phyloP scores from a whole-genome alignment of 2,113 vertebrate species.

The Coptodon rendalli region DNA sequence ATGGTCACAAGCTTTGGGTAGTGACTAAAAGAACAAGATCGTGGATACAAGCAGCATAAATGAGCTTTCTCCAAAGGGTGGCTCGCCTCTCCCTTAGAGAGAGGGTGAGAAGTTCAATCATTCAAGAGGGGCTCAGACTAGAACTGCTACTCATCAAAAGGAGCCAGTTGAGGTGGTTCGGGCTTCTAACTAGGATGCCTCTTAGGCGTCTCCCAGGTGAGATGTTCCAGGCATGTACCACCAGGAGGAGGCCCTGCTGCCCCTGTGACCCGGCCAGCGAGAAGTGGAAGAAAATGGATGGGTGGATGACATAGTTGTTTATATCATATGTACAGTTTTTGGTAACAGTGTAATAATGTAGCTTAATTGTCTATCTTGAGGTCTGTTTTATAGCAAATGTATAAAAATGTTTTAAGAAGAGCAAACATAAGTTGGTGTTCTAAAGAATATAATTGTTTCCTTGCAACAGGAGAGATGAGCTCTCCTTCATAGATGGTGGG shows the following conservation, averaged over 20 bases:
- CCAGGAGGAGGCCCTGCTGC: neutral
- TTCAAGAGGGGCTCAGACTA: neutral
- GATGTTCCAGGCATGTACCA: neutral
- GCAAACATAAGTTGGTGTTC: neutral
- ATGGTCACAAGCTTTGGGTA: neutral
- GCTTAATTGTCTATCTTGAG: neutral
- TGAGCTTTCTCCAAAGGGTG: neutral
- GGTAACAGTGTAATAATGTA: neutral
- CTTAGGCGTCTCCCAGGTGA: neutral
- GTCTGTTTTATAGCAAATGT: neutral
- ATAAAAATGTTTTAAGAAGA: neutral
- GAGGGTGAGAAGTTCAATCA: neutral
- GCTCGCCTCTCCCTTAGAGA: neutral
- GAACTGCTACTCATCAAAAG: neutral
- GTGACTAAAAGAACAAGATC: neutral
- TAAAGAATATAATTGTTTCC: neutral
- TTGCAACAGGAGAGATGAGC: neutral
- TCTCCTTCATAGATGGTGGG: neutral
- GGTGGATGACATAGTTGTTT: neutral
- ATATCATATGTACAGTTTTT: neutral
- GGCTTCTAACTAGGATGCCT: neutral
- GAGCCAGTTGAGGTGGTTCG: neutral
- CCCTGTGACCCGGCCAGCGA: neutral
- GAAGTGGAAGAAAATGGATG: neutral
- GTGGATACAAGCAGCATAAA: neutral